Evolutionary conservation across 2,113 vertebrate species (phyloP).

Genomic region (Elaphurus davidianus): DNA sequence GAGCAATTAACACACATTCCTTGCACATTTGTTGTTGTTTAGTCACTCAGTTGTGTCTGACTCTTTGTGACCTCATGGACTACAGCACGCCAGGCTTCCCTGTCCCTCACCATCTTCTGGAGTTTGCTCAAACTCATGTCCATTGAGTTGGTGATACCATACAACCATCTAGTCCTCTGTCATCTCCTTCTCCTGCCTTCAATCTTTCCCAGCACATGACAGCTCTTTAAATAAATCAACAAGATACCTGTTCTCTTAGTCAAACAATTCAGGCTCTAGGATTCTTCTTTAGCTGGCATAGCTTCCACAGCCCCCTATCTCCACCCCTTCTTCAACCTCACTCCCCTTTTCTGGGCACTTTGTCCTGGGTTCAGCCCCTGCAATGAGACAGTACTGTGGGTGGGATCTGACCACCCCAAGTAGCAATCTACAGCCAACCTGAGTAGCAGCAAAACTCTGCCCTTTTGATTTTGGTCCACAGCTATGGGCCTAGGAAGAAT

Average conservation of each 20-base stretch:
- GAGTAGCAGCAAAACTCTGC: background rate
- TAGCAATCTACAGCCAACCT: background rate
- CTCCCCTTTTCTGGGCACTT: background rate
- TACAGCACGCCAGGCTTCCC: background rate
- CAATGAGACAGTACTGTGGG: background rate
- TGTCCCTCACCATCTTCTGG: background rate
- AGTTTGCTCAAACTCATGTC: background rate
- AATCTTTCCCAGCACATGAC: background rate
- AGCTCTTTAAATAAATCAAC: background rate
- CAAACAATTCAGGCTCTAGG: background rate
- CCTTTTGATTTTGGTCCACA: background rate
- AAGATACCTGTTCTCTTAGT: background rate
- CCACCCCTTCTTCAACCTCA: background rate
- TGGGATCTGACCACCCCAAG: background rate
- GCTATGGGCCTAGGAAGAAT: background rate
- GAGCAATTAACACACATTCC: background rate
- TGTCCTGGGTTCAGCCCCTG: background rate
- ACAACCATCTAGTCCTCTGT: background rate
- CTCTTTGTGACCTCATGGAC: background rate
- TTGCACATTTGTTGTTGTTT: background rate
- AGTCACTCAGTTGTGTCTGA: background rate
- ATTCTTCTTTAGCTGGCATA: background rate
- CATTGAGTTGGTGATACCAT: background rate
- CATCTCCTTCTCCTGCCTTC: background rate
- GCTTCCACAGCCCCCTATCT: background rate